phyloP scores from a whole-genome alignment of 2,113 vertebrate species.

The Heterocephalus glaber region DNA sequence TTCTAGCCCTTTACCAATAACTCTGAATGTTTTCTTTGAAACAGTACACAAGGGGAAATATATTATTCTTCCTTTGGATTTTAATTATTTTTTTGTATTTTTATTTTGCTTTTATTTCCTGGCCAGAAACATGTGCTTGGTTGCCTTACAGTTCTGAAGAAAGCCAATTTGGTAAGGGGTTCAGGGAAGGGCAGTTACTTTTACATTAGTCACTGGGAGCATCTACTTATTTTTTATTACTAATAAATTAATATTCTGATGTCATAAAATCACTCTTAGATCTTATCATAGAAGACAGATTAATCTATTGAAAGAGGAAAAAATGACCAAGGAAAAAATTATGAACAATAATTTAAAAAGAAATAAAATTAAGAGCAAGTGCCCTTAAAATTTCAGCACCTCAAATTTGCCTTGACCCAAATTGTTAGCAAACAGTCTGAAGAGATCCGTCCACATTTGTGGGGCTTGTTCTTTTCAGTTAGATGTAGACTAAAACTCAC shows the following conservation, averaged over 20 bases:
- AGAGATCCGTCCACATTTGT: background rate
- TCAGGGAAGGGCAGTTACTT: background rate
- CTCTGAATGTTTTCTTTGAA: background rate
- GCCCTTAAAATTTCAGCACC: background rate
- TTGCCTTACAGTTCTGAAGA: background rate
- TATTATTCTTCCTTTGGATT: background rate
- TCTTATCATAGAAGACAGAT: background rate
- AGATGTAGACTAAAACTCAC: background rate
- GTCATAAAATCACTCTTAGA: conserved; percentile 43
- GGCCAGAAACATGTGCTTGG: background rate
- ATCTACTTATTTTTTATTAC: background rate
- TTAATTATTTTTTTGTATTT: background rate
- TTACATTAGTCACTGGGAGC: background rate
- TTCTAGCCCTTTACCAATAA: conserved; percentile 19
- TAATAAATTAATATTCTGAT: background rate
- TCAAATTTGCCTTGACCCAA: background rate
- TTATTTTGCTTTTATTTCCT: conserved; percentile 29
- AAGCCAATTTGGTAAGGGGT: conserved; percentile 34
- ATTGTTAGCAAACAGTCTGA: background rate
- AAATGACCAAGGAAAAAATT: background rate
- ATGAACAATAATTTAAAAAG: background rate
- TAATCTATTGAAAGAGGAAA: background rate
- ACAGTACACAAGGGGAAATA: background rate
- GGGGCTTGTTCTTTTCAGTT: background rate
- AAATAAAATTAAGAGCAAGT: background rate